phyloP scores from a whole-genome alignment of 2,113 vertebrate species.

The Semicossyphus pulcher region DNA sequence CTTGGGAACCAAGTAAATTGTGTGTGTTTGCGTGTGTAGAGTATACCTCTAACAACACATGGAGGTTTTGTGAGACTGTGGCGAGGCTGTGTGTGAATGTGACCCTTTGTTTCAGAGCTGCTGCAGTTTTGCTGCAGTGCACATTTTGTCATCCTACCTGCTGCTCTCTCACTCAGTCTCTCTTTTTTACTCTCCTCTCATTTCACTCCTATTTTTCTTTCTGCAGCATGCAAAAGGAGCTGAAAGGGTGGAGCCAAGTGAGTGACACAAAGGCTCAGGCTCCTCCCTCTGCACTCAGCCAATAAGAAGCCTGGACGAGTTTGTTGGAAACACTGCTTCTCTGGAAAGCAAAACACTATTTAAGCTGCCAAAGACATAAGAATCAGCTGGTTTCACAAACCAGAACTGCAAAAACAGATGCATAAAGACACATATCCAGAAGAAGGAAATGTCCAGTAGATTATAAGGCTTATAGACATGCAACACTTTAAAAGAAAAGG shows the following conservation, averaged over 20 bases:
- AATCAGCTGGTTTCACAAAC: background rate
- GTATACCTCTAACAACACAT: background rate
- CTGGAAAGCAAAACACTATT: conserved; percentile 30
- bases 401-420: background rate
- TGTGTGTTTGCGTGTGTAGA: background rate
- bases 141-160: conserved; percentile 84
- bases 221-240: conserved; percentile 66
- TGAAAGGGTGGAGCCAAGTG: conserved; percentile 55
- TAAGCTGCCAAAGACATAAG: background rate
- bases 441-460: too few relatives aligned
- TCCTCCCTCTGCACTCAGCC: conserved; percentile 56
- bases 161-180: conserved; percentile 72
- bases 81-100: conserved; percentile 44
- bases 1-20: background rate
- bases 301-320: conserved; percentile 44
- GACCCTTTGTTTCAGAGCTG: conserved; percentile 74
- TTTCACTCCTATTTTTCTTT: conserved; percentile 59
- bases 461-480: too few relatives aligned
- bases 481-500: too few relatives aligned
- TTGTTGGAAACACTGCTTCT: conserved; percentile 29
- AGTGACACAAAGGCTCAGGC: conserved; percentile 60
- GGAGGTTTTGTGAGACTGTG: conserved; percentile 18
- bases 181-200: conserved; percentile 58
- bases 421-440: background rate
- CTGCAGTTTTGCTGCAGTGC: conserved; percentile 84